phyloP scores from a whole-genome alignment of 2,113 vertebrate genomes.

The Oostethus manadensis region DNA sequence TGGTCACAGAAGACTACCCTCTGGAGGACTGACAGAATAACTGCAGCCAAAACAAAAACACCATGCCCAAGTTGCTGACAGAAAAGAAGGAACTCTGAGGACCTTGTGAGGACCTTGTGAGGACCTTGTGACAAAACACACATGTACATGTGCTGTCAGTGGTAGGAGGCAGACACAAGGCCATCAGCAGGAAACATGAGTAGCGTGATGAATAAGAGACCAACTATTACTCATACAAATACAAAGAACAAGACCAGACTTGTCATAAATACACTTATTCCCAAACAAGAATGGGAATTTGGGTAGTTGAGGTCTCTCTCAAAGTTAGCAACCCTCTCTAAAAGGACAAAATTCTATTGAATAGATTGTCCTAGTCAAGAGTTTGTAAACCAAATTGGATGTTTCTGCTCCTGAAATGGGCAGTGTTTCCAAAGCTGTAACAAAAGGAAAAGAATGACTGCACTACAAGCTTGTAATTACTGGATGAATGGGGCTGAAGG shows the following conservation, averaged over 20 bases:
- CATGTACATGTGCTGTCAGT: conserved; percentile 8
- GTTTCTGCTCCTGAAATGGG: conserved; percentile 43
- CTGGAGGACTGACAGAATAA: not conserved
- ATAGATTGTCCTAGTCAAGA: conserved; percentile 10
- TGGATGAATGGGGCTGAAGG: conserved; percentile 55
- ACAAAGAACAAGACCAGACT: conserved; percentile 27
- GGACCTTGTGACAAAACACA: conserved; percentile 12
- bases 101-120: conserved; percentile 16
- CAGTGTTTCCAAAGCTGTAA: conserved; percentile 55
- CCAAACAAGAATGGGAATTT: not conserved
- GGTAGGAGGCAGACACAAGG: conserved; percentile 21
- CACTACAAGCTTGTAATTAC: conserved; percentile 70
- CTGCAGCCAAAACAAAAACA: conserved; percentile 5
- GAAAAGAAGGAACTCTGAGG: not conserved
- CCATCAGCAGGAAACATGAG: conserved; percentile 36
- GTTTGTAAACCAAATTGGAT: conserved; percentile 37
- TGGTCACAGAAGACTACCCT: not conserved
- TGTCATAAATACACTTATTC: conserved; percentile 13
- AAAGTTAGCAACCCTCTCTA: conserved; percentile 16
- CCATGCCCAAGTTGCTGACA: conserved; percentile 22
- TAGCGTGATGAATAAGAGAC: conserved; percentile 27
- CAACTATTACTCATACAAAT: conserved; percentile 18
- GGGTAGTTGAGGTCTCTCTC: conserved; percentile 20
- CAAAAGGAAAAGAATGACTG: conserved; percentile 55
- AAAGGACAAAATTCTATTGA: conserved; percentile 31